Base-by-base conservation (phyloP, 2,113 vertebrate genomes). In the Varanus salvator region DNA sequence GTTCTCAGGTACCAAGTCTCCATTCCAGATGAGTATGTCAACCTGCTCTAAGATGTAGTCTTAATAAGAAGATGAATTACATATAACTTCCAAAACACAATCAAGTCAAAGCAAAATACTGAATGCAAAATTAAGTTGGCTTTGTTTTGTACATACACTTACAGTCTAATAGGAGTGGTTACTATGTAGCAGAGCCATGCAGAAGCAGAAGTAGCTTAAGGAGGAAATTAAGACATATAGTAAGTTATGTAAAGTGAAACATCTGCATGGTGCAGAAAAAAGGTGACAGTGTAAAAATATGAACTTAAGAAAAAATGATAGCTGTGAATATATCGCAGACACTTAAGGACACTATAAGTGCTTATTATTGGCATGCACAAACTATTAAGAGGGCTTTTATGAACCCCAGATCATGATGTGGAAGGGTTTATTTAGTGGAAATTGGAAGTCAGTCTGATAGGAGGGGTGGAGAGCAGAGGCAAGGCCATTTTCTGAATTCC, bases 201-300 rank as follows among this genome's bases (percentile, higher is more conserved):
- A 69, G 87, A 57, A 89, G 52, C n/a, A 89, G 68, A 83, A 83
- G 80, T 75, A 31, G 52, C 29, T n/a, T 9, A 78, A 74, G 50
- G 48, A 74, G 89, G 50, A 86, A 72, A n/a, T 44, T n/a, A 86
- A 80, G 72, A 57, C 11, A 84, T 15, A 44, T 11, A 71, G 23
- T 15, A 38, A 54, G 27, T 29, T 57, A 60, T 74, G n/a, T 72
- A 66, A 88, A 82, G 82, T 88, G 17, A 72, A 88, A 81, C 23
- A 74, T 82, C 8, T 60, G n/a, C 52, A 44, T 57, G 25, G 6
- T 81, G 48, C 23, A 52, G 7, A 27, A 87, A 82, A 57, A 0
- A 74, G 15, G 27, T 25, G 4, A 8, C 5, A 72, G 15, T 60
- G 38, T 60, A 52, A 68, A 87, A 88, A 25, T 11, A n/a, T 34